Percentiles rank a stretch among this genome's conserved stretches.
These are phyloP conservation scores for Electrona antarctica DNA, from an alignment of 2,113 vertebrate genomes.

Conservation along the genomic window DNA sequence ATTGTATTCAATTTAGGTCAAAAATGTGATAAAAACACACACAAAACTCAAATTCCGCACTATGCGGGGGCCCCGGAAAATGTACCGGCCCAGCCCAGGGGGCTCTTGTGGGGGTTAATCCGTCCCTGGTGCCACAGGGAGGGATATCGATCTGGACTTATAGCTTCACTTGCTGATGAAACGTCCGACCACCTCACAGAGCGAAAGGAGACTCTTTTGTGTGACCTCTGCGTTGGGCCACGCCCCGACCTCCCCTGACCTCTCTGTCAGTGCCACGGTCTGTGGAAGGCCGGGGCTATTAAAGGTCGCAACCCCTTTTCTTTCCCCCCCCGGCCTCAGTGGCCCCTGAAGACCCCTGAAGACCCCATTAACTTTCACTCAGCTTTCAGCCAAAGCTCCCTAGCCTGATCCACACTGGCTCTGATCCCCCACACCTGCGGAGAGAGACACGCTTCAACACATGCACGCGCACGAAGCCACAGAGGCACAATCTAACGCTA, in stretches of 20 bases:
- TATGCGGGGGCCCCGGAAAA: no score
- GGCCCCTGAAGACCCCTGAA: conserved; percentile 56
- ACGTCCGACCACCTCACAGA: conserved; percentile 51
- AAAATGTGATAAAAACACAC: no score
- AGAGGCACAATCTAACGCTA: neutral
- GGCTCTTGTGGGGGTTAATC: no score
- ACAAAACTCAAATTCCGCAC: no score
- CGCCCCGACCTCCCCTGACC: conserved; percentile 54
- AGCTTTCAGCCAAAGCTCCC: conserved; percentile 57
- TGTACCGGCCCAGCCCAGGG: no score
- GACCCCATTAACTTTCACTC: conserved; percentile 72
- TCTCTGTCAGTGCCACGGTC: conserved; percentile 63
- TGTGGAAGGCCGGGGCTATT: conserved; percentile 58
- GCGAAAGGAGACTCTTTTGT: conserved; percentile 60
- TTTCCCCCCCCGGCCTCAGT: conserved; percentile 2
- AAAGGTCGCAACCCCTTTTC: conserved; percentile 71
- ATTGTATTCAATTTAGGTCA: neutral
- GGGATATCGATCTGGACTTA: neutral
- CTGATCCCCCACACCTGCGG: conserved; percentile 64
- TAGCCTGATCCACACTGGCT: conserved; percentile 39
- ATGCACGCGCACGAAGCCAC: conserved; percentile 7
- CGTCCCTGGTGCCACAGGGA: neutral
- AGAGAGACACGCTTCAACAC: conserved; percentile 18
- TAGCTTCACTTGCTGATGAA: conserved; percentile 35
- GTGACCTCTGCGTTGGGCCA: conserved; percentile 40